A percentile compares a stretch with the other conserved stretches of the same genome.
These are phyloP conservation scores for Myiagra hebetior DNA, from an alignment of 2,113 vertebrate species.

Conservation along the genomic window DNA sequence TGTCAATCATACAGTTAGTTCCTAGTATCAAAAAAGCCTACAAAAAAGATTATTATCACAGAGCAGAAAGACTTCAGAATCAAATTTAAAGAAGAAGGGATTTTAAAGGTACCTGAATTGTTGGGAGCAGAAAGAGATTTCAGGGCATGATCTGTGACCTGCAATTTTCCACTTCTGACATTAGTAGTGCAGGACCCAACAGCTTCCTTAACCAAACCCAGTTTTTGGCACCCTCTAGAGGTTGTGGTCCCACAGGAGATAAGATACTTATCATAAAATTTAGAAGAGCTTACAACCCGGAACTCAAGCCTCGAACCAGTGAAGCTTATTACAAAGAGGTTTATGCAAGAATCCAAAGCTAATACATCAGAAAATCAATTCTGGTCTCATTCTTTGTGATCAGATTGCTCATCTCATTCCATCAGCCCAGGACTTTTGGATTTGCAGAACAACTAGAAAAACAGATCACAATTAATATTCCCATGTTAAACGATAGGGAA, in stretches of 20 bases:
- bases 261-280: neutral
- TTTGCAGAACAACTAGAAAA: neutral
- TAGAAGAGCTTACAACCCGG: neutral
- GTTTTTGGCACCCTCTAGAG: constrained; percentile 62
- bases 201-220: neutral
- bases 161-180: neutral
- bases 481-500: neutral
- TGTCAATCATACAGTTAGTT: neutral
- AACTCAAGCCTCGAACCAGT: neutral
- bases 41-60: neutral
- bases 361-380: neutral
- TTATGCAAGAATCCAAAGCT: neutral
- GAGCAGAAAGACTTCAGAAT: neutral
- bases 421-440: neutral
- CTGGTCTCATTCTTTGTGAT: neutral
- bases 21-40: neutral
- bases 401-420: neutral
- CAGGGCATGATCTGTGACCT: neutral
- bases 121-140: neutral
- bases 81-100: neutral
- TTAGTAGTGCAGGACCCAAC: neutral
- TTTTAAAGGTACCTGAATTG: neutral
- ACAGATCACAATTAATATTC: neutral
- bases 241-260: neutral
- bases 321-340: neutral